Percentiles rank a stretch among this genome's conserved stretches.
Conservation (phyloP, 2,888 invertebrate species). For the Lithosia quadra region DNA sequence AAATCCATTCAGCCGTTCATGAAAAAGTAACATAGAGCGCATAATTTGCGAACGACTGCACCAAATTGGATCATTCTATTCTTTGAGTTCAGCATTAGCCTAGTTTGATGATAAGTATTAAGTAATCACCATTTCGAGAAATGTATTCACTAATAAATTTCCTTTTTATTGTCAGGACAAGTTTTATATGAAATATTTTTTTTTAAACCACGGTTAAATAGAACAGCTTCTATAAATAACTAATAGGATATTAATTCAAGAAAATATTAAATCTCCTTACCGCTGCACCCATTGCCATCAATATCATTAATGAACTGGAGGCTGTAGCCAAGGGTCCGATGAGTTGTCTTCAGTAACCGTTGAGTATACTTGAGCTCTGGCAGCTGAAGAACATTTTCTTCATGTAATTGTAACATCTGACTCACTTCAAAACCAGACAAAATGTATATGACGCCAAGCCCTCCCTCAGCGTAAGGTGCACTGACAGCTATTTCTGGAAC, state of each 20-base stretch:
- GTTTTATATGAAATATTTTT: no score
- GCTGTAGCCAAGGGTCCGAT: constrained; percentile 64
- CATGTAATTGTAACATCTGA: constrained; percentile 9
- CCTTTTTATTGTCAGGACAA: no score
- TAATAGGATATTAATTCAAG: neutral
- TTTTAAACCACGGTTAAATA: no score
- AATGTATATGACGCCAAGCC: constrained; percentile 67
- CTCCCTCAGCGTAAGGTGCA: constrained; percentile 69
- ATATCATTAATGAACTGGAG: constrained; percentile 63
- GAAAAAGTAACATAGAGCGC: no score
- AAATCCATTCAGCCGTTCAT: no score
- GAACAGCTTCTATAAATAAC: no score
- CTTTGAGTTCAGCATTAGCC: no score
- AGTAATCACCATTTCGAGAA: no score
- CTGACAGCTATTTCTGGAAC: constrained; percentile 73
- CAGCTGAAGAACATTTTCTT: constrained; percentile 38
- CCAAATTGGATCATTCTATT: no score
- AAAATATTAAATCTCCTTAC: constrained; percentile 48
- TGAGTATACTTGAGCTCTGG: constrained; percentile 58
- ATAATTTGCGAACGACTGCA: no score
- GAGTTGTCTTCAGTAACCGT: constrained; percentile 47
- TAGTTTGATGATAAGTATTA: no score
- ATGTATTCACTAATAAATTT: no score
- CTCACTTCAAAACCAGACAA: constrained; percentile 66
- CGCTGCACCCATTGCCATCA: constrained; percentile 64